These are phyloP conservation scores for Toxotes lorentzi DNA, from an alignment of 2,797 vertebrate genomes.

Conservation along the genomic window DNA sequence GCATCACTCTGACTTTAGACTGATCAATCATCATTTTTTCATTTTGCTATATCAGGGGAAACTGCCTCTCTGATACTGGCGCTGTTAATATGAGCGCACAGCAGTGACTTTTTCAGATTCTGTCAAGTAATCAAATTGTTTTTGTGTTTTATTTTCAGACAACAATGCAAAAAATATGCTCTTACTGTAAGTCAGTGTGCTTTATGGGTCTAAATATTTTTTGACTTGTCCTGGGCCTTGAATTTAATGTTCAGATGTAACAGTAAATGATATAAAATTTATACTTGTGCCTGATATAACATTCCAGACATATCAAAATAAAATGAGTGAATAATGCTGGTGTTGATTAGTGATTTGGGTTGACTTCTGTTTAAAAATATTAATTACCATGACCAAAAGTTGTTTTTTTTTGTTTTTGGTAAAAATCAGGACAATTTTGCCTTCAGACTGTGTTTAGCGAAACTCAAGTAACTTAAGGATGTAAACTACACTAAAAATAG, in stretches of 20 bases:
- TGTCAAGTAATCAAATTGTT: neutral
- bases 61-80: neutral
- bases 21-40: neutral
- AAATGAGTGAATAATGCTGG: slow-evolving; percentile 40
- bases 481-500: no score
- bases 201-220: slow-evolving; percentile 42
- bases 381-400: no score
- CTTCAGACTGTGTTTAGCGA: no score
- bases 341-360: slow-evolving; percentile 2
- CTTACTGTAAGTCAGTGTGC: slow-evolving; percentile 34
- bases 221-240: slow-evolving; percentile 49
- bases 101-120: slow-evolving; percentile 5
- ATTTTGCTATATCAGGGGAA: neutral
- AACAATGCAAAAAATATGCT: slow-evolving; percentile 39
- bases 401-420: no score
- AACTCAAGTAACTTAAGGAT: no score
- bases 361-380: neutral
- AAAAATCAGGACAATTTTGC: no score
- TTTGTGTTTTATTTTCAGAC: slow-evolving; percentile 22
- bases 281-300: slow-evolving; percentile 51
- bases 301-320: slow-evolving; percentile 67
- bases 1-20: neutral
- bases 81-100: neutral
- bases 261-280: slow-evolving; percentile 39
- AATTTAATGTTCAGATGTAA: slow-evolving; percentile 55